Evolutionary conservation across 1,140 invertebrate genomes (phyloP).

Genomic region (Aphis gossypii): DNA sequence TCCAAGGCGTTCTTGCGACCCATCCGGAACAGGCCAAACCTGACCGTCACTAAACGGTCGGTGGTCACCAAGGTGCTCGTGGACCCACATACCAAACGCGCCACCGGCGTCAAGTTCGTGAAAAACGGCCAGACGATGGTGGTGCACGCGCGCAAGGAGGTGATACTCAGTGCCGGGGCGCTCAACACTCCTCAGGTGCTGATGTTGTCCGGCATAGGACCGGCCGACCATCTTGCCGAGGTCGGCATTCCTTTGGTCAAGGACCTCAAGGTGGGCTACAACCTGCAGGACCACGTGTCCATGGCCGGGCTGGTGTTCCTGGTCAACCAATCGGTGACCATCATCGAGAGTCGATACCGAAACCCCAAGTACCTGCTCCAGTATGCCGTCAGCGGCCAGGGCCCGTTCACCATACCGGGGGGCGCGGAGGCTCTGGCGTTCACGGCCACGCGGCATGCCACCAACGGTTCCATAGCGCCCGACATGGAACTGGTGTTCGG

Average conservation of each 20-base stretch:
- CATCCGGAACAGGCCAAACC: conserved; percentile 70
- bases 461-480: conserved; percentile 65
- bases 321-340: conserved; percentile 67
- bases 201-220: conserved; percentile 80
- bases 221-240: conserved; percentile 72
- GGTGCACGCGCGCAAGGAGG: conserved; percentile 70
- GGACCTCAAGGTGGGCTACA: conserved; percentile 66
- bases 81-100: conserved; percentile 68
- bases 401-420: conserved; percentile 64
- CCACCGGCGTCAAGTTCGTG: conserved; percentile 73
- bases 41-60: conserved; percentile 74
- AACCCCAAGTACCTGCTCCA: conserved; percentile 71
- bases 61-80: conserved; percentile 74
- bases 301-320: conserved; percentile 68
- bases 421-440: conserved; percentile 65
- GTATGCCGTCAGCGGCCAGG: conserved; percentile 63
- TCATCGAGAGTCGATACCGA: conserved; percentile 70
- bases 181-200: conserved; percentile 76
- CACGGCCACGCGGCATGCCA: conserved; percentile 63
- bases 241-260: conserved; percentile 73
- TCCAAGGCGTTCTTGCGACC: conserved; percentile 71
- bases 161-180: conserved; percentile 73
- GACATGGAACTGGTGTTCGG: conserved; percentile 84
- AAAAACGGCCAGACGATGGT: conserved; percentile 66
- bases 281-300: conserved; percentile 74